These are phyloP conservation scores for Embidobia sp. DNA, from an alignment of 2,888 invertebrate genomes.

Conservation along the genomic window DNA sequence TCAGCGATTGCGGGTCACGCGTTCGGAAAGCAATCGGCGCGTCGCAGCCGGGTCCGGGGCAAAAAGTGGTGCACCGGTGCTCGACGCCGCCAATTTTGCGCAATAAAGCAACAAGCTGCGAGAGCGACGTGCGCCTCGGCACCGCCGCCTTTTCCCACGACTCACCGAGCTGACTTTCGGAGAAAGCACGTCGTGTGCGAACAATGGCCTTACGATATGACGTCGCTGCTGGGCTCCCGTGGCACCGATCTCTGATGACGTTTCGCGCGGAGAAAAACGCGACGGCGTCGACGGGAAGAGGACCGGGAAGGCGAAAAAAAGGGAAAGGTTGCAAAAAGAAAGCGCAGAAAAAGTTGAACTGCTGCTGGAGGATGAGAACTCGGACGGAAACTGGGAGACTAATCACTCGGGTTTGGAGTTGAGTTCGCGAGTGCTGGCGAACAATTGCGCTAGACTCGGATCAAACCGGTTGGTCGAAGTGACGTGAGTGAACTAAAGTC, in stretches of 20 bases:
- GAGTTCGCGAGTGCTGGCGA: constrained; percentile 63
- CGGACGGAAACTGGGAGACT: constrained; percentile 63
- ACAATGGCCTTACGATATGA: constrained; percentile 61
- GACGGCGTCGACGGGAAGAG: background rate
- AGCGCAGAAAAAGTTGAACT: no score
- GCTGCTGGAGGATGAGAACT: no score
- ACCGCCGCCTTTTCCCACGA: constrained; percentile 62
- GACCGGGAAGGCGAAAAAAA: background rate
- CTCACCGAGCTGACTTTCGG: constrained; percentile 60
- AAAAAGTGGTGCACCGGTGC: constrained; percentile 26
- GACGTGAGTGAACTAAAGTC: constrained; percentile 81
- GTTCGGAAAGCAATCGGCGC: background rate
- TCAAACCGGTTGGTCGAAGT: constrained; percentile 80
- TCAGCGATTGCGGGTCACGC: background rate
- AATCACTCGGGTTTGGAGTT: constrained; percentile 57
- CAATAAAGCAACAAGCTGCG: constrained; percentile 37
- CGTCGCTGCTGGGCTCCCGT: constrained; percentile 41
- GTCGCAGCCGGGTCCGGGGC: background rate
- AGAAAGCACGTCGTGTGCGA: constrained; percentile 62
- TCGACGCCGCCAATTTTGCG: constrained; percentile 29
- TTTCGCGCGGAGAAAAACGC: constrained; percentile 25
- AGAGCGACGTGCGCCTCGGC: constrained; percentile 29
- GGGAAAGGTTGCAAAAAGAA: background rate
- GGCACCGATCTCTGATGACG: constrained; percentile 39
- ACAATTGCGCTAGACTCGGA: constrained; percentile 62